These are phyloP conservation scores for Saguinus imperator DNA, from an alignment of 2,113 vertebrate genomes.

Conservation along the genomic window DNA sequence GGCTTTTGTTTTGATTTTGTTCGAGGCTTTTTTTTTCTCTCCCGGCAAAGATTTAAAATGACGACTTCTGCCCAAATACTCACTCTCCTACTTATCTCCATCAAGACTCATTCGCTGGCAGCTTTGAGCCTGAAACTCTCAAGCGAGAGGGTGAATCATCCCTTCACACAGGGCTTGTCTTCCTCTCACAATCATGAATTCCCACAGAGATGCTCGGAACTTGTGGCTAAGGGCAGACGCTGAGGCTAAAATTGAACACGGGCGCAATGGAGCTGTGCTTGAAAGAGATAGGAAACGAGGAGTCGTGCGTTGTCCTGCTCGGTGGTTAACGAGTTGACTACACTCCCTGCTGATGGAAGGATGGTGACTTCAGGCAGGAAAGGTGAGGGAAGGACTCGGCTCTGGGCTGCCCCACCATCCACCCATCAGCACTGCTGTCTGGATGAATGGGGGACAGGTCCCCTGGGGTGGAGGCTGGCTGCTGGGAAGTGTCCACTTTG, in stretches of 20 bases:
- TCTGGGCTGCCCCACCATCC: rapidly evolving
- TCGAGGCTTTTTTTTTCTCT: neutral
- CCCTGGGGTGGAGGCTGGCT: neutral
- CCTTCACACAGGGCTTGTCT: neutral
- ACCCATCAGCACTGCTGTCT: neutral
- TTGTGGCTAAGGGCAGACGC: neutral
- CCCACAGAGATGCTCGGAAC: neutral
- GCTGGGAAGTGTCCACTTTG: rapidly evolving
- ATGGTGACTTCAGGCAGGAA: neutral
- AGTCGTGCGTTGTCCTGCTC: rapidly evolving
- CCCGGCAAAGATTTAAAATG: neutral
- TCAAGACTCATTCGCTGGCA: neutral
- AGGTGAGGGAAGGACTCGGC: neutral
- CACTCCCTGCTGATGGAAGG: neutral
- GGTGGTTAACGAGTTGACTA: rapidly evolving
- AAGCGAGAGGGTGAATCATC: neutral
- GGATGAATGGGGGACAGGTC: neutral
- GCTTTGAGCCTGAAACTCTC: neutral
- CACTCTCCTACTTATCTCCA: neutral
- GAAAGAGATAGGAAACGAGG: neutral
- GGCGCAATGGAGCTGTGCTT: neutral
- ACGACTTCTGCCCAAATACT: neutral
- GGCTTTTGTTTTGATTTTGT: neutral
- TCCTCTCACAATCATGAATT: neutral
- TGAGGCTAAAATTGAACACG: neutral